These are phyloP conservation scores for Callosobruchus maculatus DNA, from an alignment of 2,888 invertebrate species.

Conservation along the genomic window DNA sequence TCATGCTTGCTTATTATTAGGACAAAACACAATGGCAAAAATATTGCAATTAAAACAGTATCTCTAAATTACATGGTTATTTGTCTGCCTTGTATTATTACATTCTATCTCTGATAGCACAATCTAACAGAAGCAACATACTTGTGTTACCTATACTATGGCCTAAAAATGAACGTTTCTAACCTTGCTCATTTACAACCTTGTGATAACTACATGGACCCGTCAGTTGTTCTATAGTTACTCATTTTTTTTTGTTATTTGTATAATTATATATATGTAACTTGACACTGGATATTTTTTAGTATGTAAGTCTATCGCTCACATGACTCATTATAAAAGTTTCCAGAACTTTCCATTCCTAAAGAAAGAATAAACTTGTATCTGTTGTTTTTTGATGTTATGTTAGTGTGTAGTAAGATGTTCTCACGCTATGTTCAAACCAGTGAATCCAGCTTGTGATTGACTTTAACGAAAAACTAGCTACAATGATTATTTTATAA, in stretches of 20 bases:
- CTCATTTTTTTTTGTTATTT: conserved; percentile 37
- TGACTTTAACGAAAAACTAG: neutral
- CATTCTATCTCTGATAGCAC: too few relatives aligned
- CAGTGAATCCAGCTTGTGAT: neutral
- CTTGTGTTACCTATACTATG: neutral
- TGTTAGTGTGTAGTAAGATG: neutral
- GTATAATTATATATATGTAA: conserved; percentile 33
- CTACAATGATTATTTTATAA: too few relatives aligned
- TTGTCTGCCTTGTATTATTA: too few relatives aligned
- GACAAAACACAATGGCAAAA: too few relatives aligned
- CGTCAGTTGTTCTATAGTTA: conserved; percentile 34
- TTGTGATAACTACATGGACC: conserved; percentile 16
- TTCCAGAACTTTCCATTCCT: conserved; percentile 3
- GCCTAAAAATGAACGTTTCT: neutral
- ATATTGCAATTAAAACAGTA: too few relatives aligned
- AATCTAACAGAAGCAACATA: neutral
- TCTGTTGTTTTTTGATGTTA: neutral
- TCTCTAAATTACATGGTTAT: too few relatives aligned
- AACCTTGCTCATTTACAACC: neutral
- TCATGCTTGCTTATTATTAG: too few relatives aligned
- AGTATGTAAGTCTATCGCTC: neutral
- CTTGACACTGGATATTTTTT: conserved; percentile 38
- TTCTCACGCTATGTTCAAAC: neutral
- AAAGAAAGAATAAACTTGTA: neutral
- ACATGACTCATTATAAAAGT: neutral